Evolutionary conservation across 2,113 vertebrate genomes (phyloP), one percentile per base, ranked within the genome.

Genomic region (Cyphomyrus discorhynchus): DNA sequence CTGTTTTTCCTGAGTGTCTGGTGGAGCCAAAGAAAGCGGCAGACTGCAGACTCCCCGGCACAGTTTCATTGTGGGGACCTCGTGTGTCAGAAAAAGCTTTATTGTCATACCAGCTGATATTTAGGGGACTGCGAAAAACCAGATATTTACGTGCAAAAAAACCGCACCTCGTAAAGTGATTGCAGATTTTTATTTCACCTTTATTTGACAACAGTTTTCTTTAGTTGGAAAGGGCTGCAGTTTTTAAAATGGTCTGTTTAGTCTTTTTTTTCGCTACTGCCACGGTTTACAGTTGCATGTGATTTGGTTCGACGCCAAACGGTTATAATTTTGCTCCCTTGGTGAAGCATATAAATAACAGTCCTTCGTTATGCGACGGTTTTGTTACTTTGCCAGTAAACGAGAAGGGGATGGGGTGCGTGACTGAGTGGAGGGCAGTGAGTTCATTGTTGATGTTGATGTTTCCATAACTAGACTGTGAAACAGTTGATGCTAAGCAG

Each of bases 141-240:
- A 86, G 6, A 47, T 45, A 24, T 84, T 84, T 84, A 19, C 17
- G n/a, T 31, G n/a, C 27, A 66, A 84, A 83, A 85, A 52, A 13
- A 5, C 49, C 39, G 27, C 80, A 84, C 7, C 49, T 35, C 85
- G 15, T 56, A 27, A 52, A 31, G 85, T 56, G n/a, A 53, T 39
- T 87, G 21, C 15, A 52, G 85, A 52, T 53, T 87, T 87, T 53
- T 17, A 56, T 35, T 53, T 35, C 5, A 87, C n/a, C 50, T 56
- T 27, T 85, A 85, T 85, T 85, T 85, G 46, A 47, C 83, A 85
- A 49, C 45, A 46, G 46, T 46, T 46, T 84, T 84, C 82, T 84
- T 84, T 52, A 50, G n/a, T 50, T 86, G 15, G 47, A 53, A 35
- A 56, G 39, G 7, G 31, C 39, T 24, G n/a, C 10, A 17, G n/a